phyloP scores from a whole-genome alignment of 2,888 invertebrate genomes.

The Cacoxenus indagator region DNA sequence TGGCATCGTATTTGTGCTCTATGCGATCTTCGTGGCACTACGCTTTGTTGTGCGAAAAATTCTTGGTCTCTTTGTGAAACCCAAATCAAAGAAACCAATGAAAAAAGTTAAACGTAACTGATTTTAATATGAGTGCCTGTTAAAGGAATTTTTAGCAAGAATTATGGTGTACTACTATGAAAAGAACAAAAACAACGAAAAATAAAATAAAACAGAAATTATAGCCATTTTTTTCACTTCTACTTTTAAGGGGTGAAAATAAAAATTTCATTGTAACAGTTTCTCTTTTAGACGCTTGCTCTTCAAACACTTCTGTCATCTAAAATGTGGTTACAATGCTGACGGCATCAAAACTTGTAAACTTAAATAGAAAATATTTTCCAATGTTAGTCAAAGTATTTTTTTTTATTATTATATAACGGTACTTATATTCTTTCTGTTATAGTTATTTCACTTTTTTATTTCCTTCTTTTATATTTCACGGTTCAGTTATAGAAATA shows the following conservation, averaged over 20 bases:
- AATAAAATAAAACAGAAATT: too few relatives aligned
- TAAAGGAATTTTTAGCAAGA: too few relatives aligned
- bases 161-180: slow-evolving; percentile 44
- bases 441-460: not conserved
- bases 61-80: not conserved
- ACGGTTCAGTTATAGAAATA: slow-evolving; percentile 61
- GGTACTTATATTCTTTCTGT: not conserved
- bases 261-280: slow-evolving; percentile 14
- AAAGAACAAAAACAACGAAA: slow-evolving; percentile 66
- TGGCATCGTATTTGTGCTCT: slow-evolving; percentile 40
- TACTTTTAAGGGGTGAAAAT: not conserved
- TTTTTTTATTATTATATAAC: not conserved
- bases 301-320: not conserved
- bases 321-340: slow-evolving; percentile 15
- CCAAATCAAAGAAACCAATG: slow-evolving; percentile 1
- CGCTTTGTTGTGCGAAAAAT: slow-evolving; percentile 29
- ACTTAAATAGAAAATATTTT: slow-evolving; percentile 55
- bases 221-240: not conserved
- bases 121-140: not conserved
- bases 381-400: slow-evolving; percentile 36
- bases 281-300: not conserved
- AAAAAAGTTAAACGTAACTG: slow-evolving; percentile 43
- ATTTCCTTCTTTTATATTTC: slow-evolving; percentile 48
- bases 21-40: slow-evolving; percentile 33
- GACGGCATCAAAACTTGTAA: slow-evolving; percentile 39